These are phyloP conservation scores for Seriola dumerili DNA, from an alignment of 2,113 vertebrate genomes.

Conservation along the genomic window DNA sequence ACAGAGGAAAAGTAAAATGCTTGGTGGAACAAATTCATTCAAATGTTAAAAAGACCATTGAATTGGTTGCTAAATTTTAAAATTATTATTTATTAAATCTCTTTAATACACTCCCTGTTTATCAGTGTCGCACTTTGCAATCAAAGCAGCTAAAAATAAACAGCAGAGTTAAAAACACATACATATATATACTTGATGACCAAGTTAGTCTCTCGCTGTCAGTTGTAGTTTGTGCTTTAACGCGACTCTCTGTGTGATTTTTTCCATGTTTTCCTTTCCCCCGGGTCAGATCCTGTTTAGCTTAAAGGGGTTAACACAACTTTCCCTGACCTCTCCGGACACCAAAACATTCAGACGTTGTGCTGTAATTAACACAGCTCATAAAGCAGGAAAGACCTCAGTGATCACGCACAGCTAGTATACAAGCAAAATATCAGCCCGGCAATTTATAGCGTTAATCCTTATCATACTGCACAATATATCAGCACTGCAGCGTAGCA, in stretches of 20 bases:
- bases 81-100: too few species aligned
- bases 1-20: neutral
- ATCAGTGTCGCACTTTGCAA: too few species aligned
- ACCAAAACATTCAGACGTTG: conserved; percentile 7
- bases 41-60: too few species aligned
- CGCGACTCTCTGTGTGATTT: conserved; percentile 38
- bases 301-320: conserved; percentile 59
- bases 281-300: conserved; percentile 38
- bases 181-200: neutral
- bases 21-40: too few species aligned
- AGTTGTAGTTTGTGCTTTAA: conserved; percentile 4
- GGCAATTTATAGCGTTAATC: neutral
- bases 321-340: conserved; percentile 40
- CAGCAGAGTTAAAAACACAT: too few species aligned
- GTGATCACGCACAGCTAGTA: neutral
- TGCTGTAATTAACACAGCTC: conserved; percentile 12
- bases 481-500: neutral
- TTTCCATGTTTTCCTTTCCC: conserved; percentile 53
- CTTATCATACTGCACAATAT: too few species aligned
- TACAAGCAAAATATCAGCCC: neutral
- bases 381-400: neutral
- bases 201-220: conserved; percentile 10
- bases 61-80: too few species aligned
- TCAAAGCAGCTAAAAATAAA: too few species aligned
- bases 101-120: too few species aligned